Evolutionary conservation across 2,113 vertebrate genomes (phyloP), one percentile per base, ranked within the genome.

Genomic region (Saguinus imperator): DNA sequence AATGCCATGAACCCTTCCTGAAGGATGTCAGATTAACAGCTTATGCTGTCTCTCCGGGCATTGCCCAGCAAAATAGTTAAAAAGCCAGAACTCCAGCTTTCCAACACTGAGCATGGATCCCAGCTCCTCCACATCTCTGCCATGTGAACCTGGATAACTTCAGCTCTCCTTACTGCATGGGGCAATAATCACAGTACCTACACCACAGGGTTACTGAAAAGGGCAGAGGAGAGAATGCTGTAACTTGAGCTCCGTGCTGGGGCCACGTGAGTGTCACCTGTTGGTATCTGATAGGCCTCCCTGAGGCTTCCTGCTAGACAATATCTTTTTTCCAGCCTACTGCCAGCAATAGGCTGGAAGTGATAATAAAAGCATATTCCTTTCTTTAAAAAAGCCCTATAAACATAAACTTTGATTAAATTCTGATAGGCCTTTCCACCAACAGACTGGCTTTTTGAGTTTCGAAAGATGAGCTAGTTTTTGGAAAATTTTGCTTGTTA

Each of bases 21-120:
- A 76, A 40, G 21, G 20, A 21, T 4, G 1, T 23, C 17, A 32
- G 25, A 6, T 52, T 9, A 16, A 17, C 16, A 52, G 16, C 16
- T 52, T 52, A 18, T 77, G n/a, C 1, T 12, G 1, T 40, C 8
- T 10, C 3, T 45, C 14, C 37, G 61, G 37, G n/a, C 0, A 1
- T 43, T 50, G n/a, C 37, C 45, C 80, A 40, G 7, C 20, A 86
- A 92, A 75, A 58, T 6, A 20, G 16, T 45, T 84, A 18, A 77
- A 52, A 79, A 73, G 9, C 6, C 5, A 45, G 79, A 88, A 58
- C 29, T 48, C 48, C 18, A 17, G 17, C 35, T 95, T 91, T 77
- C 13, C 13, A 37, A 40, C 32, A 50, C n/a, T 13, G 76, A 40
- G 14, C 16, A 13, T 76, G 58, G 20, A 72, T 58, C 40, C 7